Conservation (phyloP, 2,797 vertebrate species). For the Emys orbicularis region DNA sequence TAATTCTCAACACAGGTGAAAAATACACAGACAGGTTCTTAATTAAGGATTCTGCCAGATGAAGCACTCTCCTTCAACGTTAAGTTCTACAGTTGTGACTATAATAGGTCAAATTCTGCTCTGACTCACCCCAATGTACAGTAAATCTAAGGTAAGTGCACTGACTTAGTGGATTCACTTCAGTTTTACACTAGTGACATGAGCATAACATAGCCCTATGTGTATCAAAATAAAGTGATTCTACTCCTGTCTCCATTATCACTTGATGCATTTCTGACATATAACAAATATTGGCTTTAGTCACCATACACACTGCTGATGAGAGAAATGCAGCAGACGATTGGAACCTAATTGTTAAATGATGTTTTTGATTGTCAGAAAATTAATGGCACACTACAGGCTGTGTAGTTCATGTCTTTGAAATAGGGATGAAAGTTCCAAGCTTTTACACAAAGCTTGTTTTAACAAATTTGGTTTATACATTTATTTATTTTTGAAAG, state of each 20-base stretch:
- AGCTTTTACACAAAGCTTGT: background rate
- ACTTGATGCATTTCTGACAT: background rate
- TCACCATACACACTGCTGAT: constrained; percentile 35
- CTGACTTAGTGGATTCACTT: constrained; percentile 15
- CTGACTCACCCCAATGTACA: background rate
- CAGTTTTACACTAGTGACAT: background rate
- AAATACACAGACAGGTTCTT: background rate
- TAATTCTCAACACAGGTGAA: background rate
- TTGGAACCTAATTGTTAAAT: constrained; percentile 43
- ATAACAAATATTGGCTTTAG: constrained; percentile 12
- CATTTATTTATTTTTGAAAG: constrained; percentile 11
- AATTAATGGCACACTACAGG: constrained; percentile 19
- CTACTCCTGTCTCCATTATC: constrained; percentile 32
- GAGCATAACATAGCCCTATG: constrained; percentile 27
- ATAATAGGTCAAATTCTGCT: constrained; percentile 16
- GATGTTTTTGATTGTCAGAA: constrained; percentile 40
- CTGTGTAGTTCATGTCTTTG: constrained; percentile 33
- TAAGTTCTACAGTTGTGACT: background rate
- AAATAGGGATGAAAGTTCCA: constrained; percentile 26
- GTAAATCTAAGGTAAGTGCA: constrained; percentile 45
- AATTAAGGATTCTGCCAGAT: background rate
- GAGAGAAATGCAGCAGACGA: constrained; percentile 49
- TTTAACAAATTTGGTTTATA: constrained; percentile 69
- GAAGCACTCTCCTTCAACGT: background rate
- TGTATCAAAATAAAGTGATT: background rate